Conservation (phyloP, 2,888 invertebrate genomes). For the Watsonalla binaria region DNA sequence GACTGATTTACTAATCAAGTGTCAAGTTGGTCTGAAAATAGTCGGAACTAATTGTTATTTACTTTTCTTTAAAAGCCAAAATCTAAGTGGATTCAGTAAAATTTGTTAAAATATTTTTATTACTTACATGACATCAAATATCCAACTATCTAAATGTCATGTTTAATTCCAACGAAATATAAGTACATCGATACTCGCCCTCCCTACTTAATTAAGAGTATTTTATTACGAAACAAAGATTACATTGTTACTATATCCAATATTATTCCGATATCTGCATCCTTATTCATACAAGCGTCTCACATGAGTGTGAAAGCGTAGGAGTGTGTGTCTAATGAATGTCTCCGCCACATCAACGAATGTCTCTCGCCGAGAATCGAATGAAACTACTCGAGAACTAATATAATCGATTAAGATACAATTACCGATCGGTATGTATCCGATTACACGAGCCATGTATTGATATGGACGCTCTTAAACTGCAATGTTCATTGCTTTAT, state of each 20-base stretch:
- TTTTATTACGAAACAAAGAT: neutral
- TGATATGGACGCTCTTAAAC: constrained; percentile 30
- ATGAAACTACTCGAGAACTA: constrained; percentile 46
- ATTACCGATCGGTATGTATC: constrained; percentile 52
- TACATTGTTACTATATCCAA: constrained; percentile 10
- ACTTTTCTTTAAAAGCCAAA: too few species aligned
- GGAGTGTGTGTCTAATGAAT: constrained; percentile 60
- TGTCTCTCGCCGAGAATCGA: constrained; percentile 35
- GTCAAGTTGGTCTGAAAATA: too few species aligned
- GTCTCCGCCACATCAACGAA: constrained; percentile 52
- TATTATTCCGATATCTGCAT: constrained; percentile 10
- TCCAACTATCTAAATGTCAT: too few species aligned
- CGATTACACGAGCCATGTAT: constrained; percentile 40
- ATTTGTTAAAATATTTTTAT: too few species aligned
- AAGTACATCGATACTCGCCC: neutral
- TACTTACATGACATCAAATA: too few species aligned
- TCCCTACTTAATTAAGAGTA: neutral
- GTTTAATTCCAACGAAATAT: too few species aligned
- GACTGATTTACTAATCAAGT: too few species aligned
- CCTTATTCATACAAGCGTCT: constrained; percentile 29
- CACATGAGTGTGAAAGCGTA: constrained; percentile 20
- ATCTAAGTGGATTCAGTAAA: too few species aligned
- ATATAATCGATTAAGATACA: constrained; percentile 63
- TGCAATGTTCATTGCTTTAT: constrained; percentile 31
- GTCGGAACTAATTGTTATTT: too few species aligned